Evolutionary conservation across 2,113 vertebrate species (phyloP), one percentile per base, ranked within the genome.

Genomic region (Dromiciops gliroides): DNA sequence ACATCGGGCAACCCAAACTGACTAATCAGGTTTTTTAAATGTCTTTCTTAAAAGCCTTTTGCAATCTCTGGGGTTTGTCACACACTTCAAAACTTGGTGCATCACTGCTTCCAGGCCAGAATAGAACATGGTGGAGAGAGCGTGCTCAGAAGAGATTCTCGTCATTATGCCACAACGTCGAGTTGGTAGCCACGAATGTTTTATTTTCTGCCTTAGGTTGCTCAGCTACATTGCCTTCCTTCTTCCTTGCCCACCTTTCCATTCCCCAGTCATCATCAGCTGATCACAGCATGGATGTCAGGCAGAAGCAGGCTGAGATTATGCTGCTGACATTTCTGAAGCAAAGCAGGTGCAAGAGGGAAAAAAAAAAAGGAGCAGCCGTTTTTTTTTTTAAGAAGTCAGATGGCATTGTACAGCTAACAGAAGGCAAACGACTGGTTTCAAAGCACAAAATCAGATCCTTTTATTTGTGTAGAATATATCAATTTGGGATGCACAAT

Each of bases 401-500:
- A 98, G 98, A 97, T 97, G 97, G 97, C 96, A 98, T 98, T 98
- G 97, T 98, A 56, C 97, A 51, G 97, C 96, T 97, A 97, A 97
- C 98, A 98, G 98, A 98, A 98, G 98, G 98, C 96, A 98, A 98
- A 95, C 49, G 96, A 97, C 93, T 96, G 96, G 92, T 97, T 98
- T 98, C 98, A 97, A 98, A 98, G 98, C 98, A 97, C 94, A 51
- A 97, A 98, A 98, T 98, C 98, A 98, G 97, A 93, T 97, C 96
- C 97, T 98, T 98, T 98, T 97, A 98, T 98, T 97, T 98, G 98
- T 92, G 96, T 91, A 98, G 97, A 98, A 98, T 98, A 95, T 97
- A 96, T 96, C 98, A 97, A 98, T 98, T 98, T 95, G 95, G 94
- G 97, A 98, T 95, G 14, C 94, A 93, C 96, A 94, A 96, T 97